phyloP scores from a whole-genome alignment of 2,888 invertebrate genomes.

The Galerucella nymphaeae region DNA sequence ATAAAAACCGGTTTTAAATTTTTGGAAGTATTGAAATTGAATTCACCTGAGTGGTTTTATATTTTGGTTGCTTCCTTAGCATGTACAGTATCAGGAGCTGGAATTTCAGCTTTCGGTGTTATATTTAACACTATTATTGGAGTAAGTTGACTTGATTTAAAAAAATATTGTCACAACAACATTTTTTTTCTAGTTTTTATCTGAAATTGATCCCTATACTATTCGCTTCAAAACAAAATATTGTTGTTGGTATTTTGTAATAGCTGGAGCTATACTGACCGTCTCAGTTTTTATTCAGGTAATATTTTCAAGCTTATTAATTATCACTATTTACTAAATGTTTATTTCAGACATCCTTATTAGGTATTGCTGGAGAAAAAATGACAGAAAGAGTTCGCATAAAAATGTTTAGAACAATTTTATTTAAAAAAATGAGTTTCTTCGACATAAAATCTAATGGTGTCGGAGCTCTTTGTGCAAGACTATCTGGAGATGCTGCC shows the following conservation, averaged over 20 bases:
- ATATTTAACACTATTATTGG: constrained; percentile 79
- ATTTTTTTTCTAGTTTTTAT: constrained; percentile 64
- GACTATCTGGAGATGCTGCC: constrained; percentile 81
- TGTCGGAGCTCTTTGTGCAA: constrained; percentile 80
- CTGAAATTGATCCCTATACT: constrained; percentile 65
- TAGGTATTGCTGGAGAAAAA: constrained; percentile 82
- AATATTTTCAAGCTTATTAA: constrained; percentile 42
- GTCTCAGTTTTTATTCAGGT: constrained; percentile 76
- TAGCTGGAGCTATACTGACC: constrained; percentile 75
- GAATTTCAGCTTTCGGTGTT: constrained; percentile 79
- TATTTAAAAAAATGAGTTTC: constrained; percentile 80
- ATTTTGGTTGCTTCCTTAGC: constrained; percentile 72
- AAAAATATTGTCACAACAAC: not conserved
- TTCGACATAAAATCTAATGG: constrained; percentile 79
- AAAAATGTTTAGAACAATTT: constrained; percentile 73
- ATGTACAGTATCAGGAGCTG: constrained; percentile 74
- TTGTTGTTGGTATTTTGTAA: constrained; percentile 75
- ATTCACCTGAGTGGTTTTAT: constrained; percentile 75
- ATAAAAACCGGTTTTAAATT: constrained; percentile 48
- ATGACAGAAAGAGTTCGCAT: constrained; percentile 80
- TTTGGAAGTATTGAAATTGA: constrained; percentile 63
- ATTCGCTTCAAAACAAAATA: constrained; percentile 70
- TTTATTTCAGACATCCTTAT: constrained; percentile 65
- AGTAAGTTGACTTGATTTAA: constrained; percentile 63
- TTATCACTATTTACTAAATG: not conserved